These are phyloP conservation scores for Pantelozetes paolii DNA, from an alignment of 2,888 invertebrate species.

Conservation along the genomic window DNA sequence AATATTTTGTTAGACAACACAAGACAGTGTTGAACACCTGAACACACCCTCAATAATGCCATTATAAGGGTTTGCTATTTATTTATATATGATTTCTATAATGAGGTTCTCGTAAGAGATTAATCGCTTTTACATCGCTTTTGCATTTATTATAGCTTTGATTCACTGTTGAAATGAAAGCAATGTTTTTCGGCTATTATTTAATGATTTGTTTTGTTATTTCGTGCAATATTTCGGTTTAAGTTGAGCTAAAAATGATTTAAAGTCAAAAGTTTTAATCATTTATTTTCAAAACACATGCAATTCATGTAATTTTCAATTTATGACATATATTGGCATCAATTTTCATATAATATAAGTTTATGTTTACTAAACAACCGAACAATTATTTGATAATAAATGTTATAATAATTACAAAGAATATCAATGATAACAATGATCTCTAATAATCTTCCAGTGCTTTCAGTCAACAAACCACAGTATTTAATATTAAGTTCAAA, in stretches of 20 bases:
- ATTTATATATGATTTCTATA: background rate
- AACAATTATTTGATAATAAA: slow-evolving; percentile 1
- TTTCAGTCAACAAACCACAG: background rate
- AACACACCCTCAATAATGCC: slow-evolving; percentile 20
- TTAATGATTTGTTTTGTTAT: background rate
- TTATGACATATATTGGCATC: background rate
- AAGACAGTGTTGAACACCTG: too few relatives aligned
- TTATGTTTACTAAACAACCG: background rate
- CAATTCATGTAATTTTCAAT: slow-evolving; percentile 1
- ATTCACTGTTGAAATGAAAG: background rate
- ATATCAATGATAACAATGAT: background rate
- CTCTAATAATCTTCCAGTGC: too few relatives aligned
- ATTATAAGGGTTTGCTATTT: slow-evolving; percentile 3
- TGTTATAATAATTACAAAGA: background rate
- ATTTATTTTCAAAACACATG: background rate
- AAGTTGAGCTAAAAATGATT: background rate
- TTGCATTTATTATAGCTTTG: slow-evolving; percentile 3
- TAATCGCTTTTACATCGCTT: background rate
- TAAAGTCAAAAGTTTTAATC: background rate
- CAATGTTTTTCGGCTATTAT: background rate
- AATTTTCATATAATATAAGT: background rate
- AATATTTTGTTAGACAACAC: background rate
- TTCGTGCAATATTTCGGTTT: background rate
- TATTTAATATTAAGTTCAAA: too few relatives aligned
- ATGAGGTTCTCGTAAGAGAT: slow-evolving; percentile 5